Evolutionary conservation across 1,140 invertebrate species (phyloP).

Genomic region (Dinoponera quadriceps): DNA sequence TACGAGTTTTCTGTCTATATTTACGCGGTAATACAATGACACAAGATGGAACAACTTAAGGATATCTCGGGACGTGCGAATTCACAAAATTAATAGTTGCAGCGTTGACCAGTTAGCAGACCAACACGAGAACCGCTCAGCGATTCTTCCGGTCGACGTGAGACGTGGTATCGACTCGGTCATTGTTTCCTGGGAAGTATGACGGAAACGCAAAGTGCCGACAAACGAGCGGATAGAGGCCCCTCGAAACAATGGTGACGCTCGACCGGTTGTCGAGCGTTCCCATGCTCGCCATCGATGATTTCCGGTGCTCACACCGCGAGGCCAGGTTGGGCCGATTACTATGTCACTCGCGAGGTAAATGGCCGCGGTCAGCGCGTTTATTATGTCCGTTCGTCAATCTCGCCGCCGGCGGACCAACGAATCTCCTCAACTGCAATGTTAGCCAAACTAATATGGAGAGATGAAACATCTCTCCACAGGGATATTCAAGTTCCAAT

Average conservation of each 20-base stretch:
- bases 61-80: too few relatives aligned
- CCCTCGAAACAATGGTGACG: slow-evolving; percentile 61
- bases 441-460: too few relatives aligned
- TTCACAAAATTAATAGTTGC: too few relatives aligned
- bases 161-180: slow-evolving; percentile 36
- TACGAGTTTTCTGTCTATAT: too few relatives aligned
- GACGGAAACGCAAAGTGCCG: slow-evolving; percentile 48
- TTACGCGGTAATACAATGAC: too few relatives aligned
- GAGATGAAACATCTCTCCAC: too few relatives aligned
- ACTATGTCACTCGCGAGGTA: slow-evolving; percentile 34
- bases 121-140: neutral
- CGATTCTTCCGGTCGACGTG: neutral
- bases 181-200: slow-evolving; percentile 60
- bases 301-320: slow-evolving; percentile 47
- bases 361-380: slow-evolving; percentile 6
- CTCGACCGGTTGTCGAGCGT: slow-evolving; percentile 29
- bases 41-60: too few relatives aligned
- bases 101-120: neutral
- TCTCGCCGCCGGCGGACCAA: slow-evolving; percentile 3
- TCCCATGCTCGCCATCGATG: slow-evolving; percentile 45
- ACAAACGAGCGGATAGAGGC: slow-evolving; percentile 18
- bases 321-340: slow-evolving; percentile 24
- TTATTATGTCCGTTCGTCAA: slow-evolving; percentile 32
- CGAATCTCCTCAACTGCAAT: neutral
- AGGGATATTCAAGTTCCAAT: too few relatives aligned